A percentile compares a stretch with the other conserved stretches of the same genome.
phyloP scores from a whole-genome alignment of 2,797 vertebrate genomes.

The Tamandua tetradactyla region DNA sequence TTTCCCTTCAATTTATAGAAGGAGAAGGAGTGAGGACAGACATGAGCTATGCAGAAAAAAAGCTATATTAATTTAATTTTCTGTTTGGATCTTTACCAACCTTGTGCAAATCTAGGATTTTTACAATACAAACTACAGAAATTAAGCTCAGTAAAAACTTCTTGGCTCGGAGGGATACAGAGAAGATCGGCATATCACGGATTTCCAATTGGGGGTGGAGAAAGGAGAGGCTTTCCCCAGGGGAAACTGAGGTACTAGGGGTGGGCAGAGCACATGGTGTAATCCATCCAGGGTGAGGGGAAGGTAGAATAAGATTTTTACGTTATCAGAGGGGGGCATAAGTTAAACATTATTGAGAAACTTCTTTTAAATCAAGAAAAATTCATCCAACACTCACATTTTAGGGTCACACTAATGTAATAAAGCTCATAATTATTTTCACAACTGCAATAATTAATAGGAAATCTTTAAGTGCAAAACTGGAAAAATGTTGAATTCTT shows the following conservation, averaged over 20 bases:
- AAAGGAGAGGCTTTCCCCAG: background rate
- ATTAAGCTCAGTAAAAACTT: background rate
- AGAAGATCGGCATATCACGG: background rate
- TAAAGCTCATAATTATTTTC: background rate
- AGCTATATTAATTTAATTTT: constrained; percentile 15
- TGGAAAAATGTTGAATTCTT: background rate
- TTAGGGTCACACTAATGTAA: background rate
- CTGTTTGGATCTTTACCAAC: constrained; percentile 7
- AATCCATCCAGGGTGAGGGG: background rate
- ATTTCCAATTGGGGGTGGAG: background rate
- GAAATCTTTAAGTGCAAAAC: background rate
- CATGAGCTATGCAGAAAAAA: background rate
- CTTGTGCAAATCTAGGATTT: background rate
- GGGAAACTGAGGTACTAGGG: background rate
- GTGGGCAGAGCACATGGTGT: too few species aligned
- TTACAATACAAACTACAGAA: background rate
- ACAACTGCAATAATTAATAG: background rate
- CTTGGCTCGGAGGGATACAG: background rate
- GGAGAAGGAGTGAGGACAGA: background rate
- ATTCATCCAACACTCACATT: background rate
- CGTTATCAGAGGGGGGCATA: background rate
- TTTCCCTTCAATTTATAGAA: background rate
- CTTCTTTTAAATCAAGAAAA: background rate
- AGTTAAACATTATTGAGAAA: background rate
- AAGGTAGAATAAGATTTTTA: background rate